Conservation (phyloP, 2,797 vertebrate genomes). For the Chloroceryle amazona region DNA sequence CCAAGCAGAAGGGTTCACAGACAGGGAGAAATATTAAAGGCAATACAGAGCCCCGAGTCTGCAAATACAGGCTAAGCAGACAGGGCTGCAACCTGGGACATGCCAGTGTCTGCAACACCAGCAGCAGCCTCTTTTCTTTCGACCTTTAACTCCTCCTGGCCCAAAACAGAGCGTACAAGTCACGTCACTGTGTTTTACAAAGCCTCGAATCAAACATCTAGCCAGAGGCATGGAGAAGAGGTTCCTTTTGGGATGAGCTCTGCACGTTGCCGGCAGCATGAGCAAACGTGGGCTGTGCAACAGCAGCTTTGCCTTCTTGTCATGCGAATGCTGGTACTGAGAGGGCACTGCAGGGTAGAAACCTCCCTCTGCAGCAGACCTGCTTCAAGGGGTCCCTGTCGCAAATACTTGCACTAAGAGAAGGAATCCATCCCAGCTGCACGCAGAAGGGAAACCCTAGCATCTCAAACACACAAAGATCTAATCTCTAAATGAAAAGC, state of each 20-base stretch:
- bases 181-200: not conserved
- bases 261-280: fast-evolving
- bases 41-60: not conserved
- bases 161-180: not conserved
- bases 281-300: not conserved
- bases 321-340: fast-evolving
- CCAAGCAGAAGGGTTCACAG: not conserved
- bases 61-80: not conserved
- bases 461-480: not conserved
- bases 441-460: fast-evolving
- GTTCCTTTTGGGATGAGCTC: not conserved
- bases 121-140: not conserved
- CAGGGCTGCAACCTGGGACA: not conserved
- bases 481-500: fast-evolving
- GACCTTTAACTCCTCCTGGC: not conserved
- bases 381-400: not conserved
- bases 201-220: not conserved
- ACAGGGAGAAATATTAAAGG: not conserved
- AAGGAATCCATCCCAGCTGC: not conserved
- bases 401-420: fast-evolving
- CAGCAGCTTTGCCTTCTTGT: not conserved
- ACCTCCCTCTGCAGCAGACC: not conserved
- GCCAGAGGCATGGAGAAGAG: not conserved
- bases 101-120: not conserved
- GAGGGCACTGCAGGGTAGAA: not conserved